These are phyloP conservation scores for Pantala flavescens DNA, from an alignment of 1,140 invertebrate genomes.

Conservation along the genomic window DNA sequence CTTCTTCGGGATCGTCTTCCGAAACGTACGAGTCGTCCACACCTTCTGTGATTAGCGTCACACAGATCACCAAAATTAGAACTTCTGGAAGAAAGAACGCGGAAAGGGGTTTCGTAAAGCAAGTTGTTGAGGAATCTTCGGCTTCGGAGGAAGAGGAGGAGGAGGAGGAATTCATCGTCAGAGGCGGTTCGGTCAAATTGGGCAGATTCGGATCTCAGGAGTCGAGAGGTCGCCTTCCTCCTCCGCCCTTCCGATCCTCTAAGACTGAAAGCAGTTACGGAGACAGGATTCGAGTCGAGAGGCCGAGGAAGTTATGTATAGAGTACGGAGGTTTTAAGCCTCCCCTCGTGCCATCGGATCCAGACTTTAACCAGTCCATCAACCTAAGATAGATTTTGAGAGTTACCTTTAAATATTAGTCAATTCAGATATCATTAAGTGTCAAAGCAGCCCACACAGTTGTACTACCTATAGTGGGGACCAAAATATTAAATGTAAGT, in stretches of 20 bases:
- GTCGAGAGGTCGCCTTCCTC: background rate
- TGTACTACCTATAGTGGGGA: too few species aligned
- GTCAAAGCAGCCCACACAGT: too few species aligned
- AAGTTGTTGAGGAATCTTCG: background rate
- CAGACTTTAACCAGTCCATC: constrained; percentile 27
- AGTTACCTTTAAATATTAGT: too few species aligned
- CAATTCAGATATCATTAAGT: too few species aligned
- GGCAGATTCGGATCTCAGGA: background rate
- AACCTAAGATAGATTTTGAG: background rate
- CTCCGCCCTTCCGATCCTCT: background rate
- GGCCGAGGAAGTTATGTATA: constrained; percentile 40
- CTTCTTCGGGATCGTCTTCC: background rate
- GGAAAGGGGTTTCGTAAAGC: background rate
- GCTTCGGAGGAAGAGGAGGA: background rate
- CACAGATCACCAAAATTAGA: background rate
- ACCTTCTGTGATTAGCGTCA: background rate
- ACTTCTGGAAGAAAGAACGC: background rate
- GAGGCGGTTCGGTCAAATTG: background rate
- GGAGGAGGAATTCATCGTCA: background rate
- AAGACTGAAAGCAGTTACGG: background rate
- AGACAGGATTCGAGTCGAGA: background rate
- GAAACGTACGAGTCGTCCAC: background rate
- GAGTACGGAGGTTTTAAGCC: constrained; percentile 70
- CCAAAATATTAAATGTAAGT: too few species aligned
- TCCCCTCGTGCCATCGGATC: constrained; percentile 64